Base-by-base conservation (phyloP, 2,113 vertebrate genomes). In the Montifringilla adamsi region DNA sequence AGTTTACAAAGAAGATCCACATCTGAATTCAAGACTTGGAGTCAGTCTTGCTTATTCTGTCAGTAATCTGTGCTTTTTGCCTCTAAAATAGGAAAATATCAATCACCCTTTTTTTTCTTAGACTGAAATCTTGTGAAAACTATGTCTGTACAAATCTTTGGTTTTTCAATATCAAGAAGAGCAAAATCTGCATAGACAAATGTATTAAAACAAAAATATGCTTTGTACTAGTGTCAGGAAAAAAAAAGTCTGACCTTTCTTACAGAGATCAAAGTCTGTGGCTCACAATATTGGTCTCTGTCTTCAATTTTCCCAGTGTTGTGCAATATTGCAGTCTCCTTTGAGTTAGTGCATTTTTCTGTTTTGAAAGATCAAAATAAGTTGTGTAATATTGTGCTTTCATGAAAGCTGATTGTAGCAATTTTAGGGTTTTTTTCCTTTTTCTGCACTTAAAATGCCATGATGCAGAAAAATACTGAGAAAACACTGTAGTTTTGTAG, bases 231-330 rank as follows among this genome's bases (percentile, higher is more conserved):
- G 15, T 53, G 35, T 56, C 68, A 84, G 37, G 41, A 83, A 86
- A 76, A 75, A 47, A 78, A 69, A 87, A 74, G 39, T 47, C 58
- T 68, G 89, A 84, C 52, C 56, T 60, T 60, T 88, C 52, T 78
- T 81, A 41, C 41, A 60, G 70, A 91, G 67, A 78, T 84, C 64
- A 28, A 70, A 90, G 53, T 23, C 24, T 70, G 66, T 47, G 27
- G 66, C 37, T 89, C 70, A 49, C 75, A 67, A 23, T 35, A 30
- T 30, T 58, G 31, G 69, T 81, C 39, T 87, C 90, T 95, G 91
- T 87, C 69, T 94, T 94, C 82, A 95, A 2, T 95, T 94, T 96
- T 85, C 74, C 68, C 39, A 31, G 20, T 44, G 49, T 84, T 95
- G 84, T 85, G 88, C 62, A 95, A 89, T 60, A 31, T 13, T 73